Evolutionary conservation across 2,797 vertebrate species (phyloP), one percentile per base, ranked within the genome.

Genomic region (Epinephelus malabaricus): DNA sequence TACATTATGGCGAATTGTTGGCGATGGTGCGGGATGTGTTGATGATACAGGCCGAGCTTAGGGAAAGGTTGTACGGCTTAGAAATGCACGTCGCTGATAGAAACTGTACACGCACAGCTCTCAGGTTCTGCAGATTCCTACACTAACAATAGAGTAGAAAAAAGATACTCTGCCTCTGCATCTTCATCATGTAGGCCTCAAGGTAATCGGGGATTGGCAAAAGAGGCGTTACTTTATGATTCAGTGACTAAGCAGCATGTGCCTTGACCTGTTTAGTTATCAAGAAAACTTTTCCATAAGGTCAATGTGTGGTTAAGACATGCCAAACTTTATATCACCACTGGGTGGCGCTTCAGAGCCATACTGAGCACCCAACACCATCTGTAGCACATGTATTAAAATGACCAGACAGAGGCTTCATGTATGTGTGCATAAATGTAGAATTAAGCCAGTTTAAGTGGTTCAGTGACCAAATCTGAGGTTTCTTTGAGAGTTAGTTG

Each of bases 321-420:
- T 65, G 50, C 81, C 27, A 66, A 40, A 71, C 73, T 72, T 84
- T 18, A 74, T 69, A 38, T 81, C 56, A 89, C 90, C 91, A 87
- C 86, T 73, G 58, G 84, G 81, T 89, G 90, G 81, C 81, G 63
- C 69, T 74, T 81, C 11, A 67, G 86, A 89, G 74, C 76, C 70
- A 76, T 15, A 55, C n/a, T 6, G 60, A 68, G 25, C 69, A 64
- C 61, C 19, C 74, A 84, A 76, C 21, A 1, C 21, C 74, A 79
- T 73, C 75, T 82, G 66, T 53, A 82, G 69, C 50, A 59, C 47
- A 21, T 73, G 70, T 50, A 51, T 74, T 75, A 62, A 51, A 86
- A 83, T 74, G 74, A 78, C 62, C 49, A 84, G 67, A 80, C 54
- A 64, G 19, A 77, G 55, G 43, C 49, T 70, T 74, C 73, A 78